Evolutionary conservation across 2,113 vertebrate species (phyloP).

Genomic region (Nyctereutes procyonoides): DNA sequence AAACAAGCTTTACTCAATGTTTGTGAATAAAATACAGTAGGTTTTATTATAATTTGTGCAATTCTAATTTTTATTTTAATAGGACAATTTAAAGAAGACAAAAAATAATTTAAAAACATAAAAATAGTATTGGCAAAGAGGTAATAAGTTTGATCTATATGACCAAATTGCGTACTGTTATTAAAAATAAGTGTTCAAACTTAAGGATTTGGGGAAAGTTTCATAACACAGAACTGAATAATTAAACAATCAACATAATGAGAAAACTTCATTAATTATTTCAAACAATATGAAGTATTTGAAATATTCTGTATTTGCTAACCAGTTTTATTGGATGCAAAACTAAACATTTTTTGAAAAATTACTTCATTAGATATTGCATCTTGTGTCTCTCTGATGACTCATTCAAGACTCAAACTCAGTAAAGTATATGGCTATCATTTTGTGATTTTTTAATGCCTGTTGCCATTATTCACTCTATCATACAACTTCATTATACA

Average conservation of each 20-base stretch:
- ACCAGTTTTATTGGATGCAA: not conserved
- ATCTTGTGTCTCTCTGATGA: not conserved
- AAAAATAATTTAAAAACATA: not conserved
- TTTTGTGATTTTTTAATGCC: not conserved
- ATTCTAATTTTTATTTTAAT: not conserved
- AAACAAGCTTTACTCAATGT: not conserved
- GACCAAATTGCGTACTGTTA: not conserved
- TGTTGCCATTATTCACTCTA: not conserved
- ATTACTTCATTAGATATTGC: not conserved
- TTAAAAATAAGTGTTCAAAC: not conserved
- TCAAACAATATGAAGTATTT: not conserved
- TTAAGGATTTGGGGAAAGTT: not conserved
- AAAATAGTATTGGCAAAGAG: not conserved
- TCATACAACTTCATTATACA: not conserved
- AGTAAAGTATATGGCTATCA: not conserved
- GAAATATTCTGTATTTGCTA: conserved; percentile 13
- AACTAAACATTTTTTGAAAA: not conserved
- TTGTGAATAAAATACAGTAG: not conserved
- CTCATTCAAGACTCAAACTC: not conserved
- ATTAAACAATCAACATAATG: not conserved
- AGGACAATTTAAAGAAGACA: not conserved
- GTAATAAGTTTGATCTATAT: not conserved
- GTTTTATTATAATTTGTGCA: not conserved
- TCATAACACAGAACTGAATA: not conserved
- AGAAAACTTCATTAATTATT: not conserved